Base-by-base conservation (phyloP, 2,888 invertebrate genomes). In the Lasioglossum calceatum region DNA sequence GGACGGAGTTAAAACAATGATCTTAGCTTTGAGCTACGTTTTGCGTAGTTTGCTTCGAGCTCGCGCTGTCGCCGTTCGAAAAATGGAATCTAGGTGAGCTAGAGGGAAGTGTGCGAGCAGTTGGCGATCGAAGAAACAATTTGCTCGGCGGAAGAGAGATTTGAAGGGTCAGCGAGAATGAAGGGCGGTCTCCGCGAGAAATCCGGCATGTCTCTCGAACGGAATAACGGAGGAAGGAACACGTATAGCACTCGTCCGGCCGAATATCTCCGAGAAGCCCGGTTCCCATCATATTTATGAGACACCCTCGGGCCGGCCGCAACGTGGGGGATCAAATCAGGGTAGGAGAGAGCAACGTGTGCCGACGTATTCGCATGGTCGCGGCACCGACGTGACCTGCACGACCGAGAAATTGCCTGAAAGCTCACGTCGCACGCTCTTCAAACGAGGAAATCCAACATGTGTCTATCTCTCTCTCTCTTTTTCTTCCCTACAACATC, bases 381-480 rank as follows among this genome's bases (percentile, higher is more conserved):
- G 77, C 78, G 77, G 79, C 75, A 75, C 42, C 42, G 82, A 91
- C 89, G 91, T 88, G 91, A 91, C 82, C 64, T 77, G 87, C 83
- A 87, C 90, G 86, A 75, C 70, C 72, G 89, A 88, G 81, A 89
- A 89, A 89, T 89, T 81, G 88, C 76, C 82, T 81, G 84, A 89
- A 91, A 91, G 86, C 81, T 87, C 86, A 82, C 87, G 88, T 91
- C 89, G 90, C 87, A 86, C 86, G 92, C 86, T 88, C 80, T 77
- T 91, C 88, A 74, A 88, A 84, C 86, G 87, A 82, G 83, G 84
- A 89, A 90, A 91, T 91, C 87, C 86, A 79, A 76, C 71, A 71
- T 61, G 72, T 54, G 10, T 54, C 5, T 0, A 2, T 5, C 54
- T 10, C 23, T 54, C 23, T 54, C 23, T n/a, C 54, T 54, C 23